Percentiles rank a stretch among this genome's conserved stretches.
phyloP scores from a whole-genome alignment of 2,888 invertebrate genomes.

The Cerastoderma edule region DNA sequence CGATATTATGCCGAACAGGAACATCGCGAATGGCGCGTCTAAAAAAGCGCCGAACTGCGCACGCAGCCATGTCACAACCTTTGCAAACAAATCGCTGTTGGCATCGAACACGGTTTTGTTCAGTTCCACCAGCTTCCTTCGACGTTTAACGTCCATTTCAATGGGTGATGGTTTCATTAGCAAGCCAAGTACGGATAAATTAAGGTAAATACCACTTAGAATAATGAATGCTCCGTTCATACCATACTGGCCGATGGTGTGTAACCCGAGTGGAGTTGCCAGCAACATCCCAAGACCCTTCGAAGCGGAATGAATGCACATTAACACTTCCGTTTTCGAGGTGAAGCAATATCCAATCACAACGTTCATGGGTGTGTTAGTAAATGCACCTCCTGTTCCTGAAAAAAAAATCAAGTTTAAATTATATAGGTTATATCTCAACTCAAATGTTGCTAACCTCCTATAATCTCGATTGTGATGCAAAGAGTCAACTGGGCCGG shows the following conservation, averaged over 20 bases:
- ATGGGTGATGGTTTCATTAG: constrained; percentile 23
- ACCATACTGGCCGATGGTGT: constrained; percentile 8
- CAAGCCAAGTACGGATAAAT: constrained; percentile 19
- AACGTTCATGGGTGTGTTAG: neutral
- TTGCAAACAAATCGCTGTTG: too few relatives aligned
- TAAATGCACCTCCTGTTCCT: neutral
- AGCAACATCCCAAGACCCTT: neutral
- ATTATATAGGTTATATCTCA: too few relatives aligned
- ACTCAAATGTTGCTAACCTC: too few relatives aligned
- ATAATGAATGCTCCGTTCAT: constrained; percentile 28
- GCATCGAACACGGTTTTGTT: too few relatives aligned
- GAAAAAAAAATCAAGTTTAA: too few relatives aligned
- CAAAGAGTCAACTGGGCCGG: too few relatives aligned
- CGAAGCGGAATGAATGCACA: neutral
- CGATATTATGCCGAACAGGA: too few relatives aligned
- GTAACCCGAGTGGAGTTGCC: constrained; percentile 6
- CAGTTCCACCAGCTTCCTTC: too few relatives aligned
- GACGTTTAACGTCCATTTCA: neutral
- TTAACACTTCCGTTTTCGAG: neutral
- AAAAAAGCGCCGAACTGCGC: too few relatives aligned
- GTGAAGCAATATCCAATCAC: neutral
- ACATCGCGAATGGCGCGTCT: too few relatives aligned
- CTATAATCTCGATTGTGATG: too few relatives aligned
- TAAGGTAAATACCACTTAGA: constrained; percentile 18
- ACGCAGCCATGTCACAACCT: too few relatives aligned